phyloP scores from a whole-genome alignment of 2,113 vertebrate genomes.

The Heptranchias perlo region DNA sequence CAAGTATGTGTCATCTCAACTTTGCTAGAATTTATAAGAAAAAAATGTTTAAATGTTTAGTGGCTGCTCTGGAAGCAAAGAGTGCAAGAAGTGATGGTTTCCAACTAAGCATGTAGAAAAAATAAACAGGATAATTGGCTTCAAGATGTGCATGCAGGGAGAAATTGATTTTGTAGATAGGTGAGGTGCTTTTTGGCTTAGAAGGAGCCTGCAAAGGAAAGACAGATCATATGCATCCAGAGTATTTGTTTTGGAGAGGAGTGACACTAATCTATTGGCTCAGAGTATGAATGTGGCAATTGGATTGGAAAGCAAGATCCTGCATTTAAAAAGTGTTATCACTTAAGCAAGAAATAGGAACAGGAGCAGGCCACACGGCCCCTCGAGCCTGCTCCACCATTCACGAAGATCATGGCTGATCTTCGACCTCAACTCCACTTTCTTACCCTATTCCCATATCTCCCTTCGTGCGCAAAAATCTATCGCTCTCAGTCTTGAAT shows the following conservation, averaged over 20 bases:
- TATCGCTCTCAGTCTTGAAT: no score
- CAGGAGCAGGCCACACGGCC: no score
- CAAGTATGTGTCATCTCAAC: no score
- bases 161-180: not conserved
- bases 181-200: not conserved
- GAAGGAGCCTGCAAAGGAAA: not conserved
- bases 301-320: not conserved
- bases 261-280: not conserved
- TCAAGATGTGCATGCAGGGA: not conserved
- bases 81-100: not conserved
- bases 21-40: no score
- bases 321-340: no score
- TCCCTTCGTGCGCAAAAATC: no score
- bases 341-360: no score
- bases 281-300: not conserved
- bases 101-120: not conserved
- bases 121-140: not conserved
- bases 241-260: not conserved
- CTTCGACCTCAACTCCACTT: no score
- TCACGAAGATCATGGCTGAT: no score
- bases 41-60: not conserved
- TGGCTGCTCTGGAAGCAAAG: not conserved
- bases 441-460: no score
- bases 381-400: no score
- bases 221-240: not conserved